These are phyloP conservation scores for Selene dorsalis DNA, from an alignment of 2,797 vertebrate genomes.

Conservation along the genomic window DNA sequence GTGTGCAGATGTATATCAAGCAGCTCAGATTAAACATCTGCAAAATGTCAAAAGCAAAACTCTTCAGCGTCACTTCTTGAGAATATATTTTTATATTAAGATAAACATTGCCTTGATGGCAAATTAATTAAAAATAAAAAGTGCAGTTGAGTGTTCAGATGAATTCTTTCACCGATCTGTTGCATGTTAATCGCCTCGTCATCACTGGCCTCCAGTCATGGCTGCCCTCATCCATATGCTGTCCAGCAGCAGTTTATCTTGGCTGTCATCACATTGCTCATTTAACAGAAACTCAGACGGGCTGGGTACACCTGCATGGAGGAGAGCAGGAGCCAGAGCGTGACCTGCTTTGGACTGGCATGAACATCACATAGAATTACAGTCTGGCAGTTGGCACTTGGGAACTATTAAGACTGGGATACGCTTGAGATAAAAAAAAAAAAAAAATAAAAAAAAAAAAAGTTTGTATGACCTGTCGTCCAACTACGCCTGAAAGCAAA, in stretches of 20 bases:
- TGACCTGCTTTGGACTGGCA: constrained; percentile 39
- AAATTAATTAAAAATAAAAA: not conserved
- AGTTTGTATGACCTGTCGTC: not conserved
- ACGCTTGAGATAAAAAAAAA: not conserved
- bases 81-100: constrained; percentile 6
- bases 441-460: not conserved
- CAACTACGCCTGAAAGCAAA: not conserved
- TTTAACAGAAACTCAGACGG: constrained; percentile 24
- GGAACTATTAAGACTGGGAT: not conserved
- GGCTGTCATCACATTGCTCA: constrained; percentile 8
- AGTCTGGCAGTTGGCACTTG: constrained; percentile 32
- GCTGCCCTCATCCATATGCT: not conserved
- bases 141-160: not conserved
- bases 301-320: constrained; percentile 22
- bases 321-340: constrained; percentile 15
- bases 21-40: constrained; percentile 24
- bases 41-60: constrained; percentile 8
- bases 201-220: constrained; percentile 1
- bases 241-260: constrained; percentile 16
- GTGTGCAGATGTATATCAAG: constrained; percentile 20
- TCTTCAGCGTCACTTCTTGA: not conserved
- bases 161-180: not conserved
- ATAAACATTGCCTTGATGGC: not conserved
- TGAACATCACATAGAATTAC: constrained; percentile 32
- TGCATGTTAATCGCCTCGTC: not conserved